phyloP scores from a whole-genome alignment of 2,888 invertebrate genomes.

The Hoplodrina blanda region DNA sequence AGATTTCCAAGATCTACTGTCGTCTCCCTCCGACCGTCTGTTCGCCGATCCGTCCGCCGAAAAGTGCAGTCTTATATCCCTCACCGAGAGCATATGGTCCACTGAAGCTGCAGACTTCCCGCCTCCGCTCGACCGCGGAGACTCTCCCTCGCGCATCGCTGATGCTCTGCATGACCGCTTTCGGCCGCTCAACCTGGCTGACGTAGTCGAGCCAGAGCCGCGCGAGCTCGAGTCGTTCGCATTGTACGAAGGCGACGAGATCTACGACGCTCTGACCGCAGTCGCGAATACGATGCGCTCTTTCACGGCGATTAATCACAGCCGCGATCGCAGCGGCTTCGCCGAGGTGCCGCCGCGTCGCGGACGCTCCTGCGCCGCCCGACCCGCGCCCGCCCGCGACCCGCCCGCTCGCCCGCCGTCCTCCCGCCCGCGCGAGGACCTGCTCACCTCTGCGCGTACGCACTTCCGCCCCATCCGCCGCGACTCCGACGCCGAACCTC shows the following conservation, averaged over 20 bases:
- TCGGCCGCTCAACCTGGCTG: slow-evolving; percentile 70
- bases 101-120: slow-evolving; percentile 69
- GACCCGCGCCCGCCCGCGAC: slow-evolving; percentile 87
- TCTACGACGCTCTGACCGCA: slow-evolving; percentile 81
- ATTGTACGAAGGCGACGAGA: slow-evolving; percentile 81
- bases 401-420: slow-evolving; percentile 58
- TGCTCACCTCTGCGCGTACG: slow-evolving; percentile 94
- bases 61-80: slow-evolving; percentile 78
- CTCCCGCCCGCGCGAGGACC: slow-evolving; percentile 90
- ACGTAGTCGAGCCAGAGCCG: slow-evolving; percentile 70
- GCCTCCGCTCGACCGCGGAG: slow-evolving; percentile 71
- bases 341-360: slow-evolving; percentile 90
- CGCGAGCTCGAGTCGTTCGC: slow-evolving; percentile 76
- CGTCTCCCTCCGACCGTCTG: slow-evolving; percentile 90
- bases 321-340: slow-evolving; percentile 91
- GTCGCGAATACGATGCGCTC: slow-evolving; percentile 87
- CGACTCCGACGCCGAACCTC: slow-evolving; percentile 78
- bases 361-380: slow-evolving; percentile 85
- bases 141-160: slow-evolving; percentile 65
- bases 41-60: slow-evolving; percentile 84
- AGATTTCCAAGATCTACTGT: slow-evolving; percentile 90
- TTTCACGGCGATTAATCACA: slow-evolving; percentile 91
- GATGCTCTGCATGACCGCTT: slow-evolving; percentile 70
- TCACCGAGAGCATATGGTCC: slow-evolving; percentile 81
- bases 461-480: slow-evolving; percentile 96